These are phyloP conservation scores for Coccyzus lansbergi DNA, from an alignment of 2,797 vertebrate genomes.

Conservation along the genomic window DNA sequence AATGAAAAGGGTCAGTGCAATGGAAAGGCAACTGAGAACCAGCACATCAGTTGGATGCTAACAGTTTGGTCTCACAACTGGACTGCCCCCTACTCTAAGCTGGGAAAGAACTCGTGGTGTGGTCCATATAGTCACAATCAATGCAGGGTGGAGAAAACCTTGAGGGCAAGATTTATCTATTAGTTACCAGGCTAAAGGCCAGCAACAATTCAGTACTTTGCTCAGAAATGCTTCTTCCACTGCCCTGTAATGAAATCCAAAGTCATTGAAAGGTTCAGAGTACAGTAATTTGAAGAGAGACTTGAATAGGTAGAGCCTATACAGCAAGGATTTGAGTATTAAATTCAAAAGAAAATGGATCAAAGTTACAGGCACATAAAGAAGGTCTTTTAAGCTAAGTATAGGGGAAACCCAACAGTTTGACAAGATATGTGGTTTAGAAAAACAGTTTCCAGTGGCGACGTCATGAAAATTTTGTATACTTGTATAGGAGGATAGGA, in stretches of 20 bases:
- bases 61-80: conserved; percentile 10
- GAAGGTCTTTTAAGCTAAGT: neutral
- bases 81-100: neutral
- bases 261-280: neutral
- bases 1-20: neutral
- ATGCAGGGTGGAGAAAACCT: neutral
- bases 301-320: neutral
- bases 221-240: neutral
- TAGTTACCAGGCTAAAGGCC: neutral
- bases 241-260: neutral
- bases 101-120: neutral
- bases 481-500: conserved; percentile 32
- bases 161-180: neutral
- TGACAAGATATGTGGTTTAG: neutral
- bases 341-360: neutral
- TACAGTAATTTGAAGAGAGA: neutral
- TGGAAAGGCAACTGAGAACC: neutral
- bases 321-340: neutral
- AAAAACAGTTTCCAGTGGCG: neutral
- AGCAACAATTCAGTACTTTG: neutral
- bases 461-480: conserved; percentile 7
- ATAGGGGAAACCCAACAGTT: neutral
- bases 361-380: neutral
- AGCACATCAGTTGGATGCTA: neutral
- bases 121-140: neutral